Conservation (phyloP, 2,888 invertebrate species). For the Trichogramma evanescens region DNA sequence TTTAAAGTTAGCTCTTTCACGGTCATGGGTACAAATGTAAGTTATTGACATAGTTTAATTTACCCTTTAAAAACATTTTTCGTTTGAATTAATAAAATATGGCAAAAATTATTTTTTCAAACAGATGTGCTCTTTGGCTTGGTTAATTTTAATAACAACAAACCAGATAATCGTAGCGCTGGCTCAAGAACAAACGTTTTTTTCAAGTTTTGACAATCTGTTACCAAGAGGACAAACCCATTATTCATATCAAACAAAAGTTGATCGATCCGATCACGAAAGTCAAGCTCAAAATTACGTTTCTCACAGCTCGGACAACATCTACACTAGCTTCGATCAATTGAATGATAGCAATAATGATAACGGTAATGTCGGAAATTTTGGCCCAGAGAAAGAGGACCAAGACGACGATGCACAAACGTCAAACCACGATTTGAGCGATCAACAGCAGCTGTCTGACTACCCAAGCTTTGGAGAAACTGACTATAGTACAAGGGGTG, state of each 20-base stretch:
- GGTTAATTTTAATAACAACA: too few relatives aligned
- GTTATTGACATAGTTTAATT: too few relatives aligned
- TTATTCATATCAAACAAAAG: not conserved
- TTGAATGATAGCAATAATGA: constrained; percentile 31
- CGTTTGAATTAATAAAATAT: too few relatives aligned
- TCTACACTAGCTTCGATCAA: constrained; percentile 22
- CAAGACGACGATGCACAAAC: constrained; percentile 27
- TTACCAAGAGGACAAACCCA: too few relatives aligned
- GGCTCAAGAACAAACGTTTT: too few relatives aligned
- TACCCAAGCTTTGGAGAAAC: constrained; percentile 12
- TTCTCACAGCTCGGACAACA: constrained; percentile 18
- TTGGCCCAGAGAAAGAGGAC: constrained; percentile 23
- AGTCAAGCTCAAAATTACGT: constrained; percentile 33
- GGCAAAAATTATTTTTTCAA: too few relatives aligned
- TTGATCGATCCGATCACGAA: constrained; percentile 41
- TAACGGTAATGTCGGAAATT: constrained; percentile 35
- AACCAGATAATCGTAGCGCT: too few relatives aligned
- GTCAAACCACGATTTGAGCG: not conserved
- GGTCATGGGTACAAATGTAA: too few relatives aligned
- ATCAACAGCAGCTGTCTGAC: constrained; percentile 5
- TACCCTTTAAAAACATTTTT: too few relatives aligned
- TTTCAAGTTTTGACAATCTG: too few relatives aligned
- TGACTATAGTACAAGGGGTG: not conserved
- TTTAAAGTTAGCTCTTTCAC: too few relatives aligned
- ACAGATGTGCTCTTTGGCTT: too few relatives aligned